phyloP scores from a whole-genome alignment of 2,797 vertebrate genomes.

The Prionace glauca region DNA sequence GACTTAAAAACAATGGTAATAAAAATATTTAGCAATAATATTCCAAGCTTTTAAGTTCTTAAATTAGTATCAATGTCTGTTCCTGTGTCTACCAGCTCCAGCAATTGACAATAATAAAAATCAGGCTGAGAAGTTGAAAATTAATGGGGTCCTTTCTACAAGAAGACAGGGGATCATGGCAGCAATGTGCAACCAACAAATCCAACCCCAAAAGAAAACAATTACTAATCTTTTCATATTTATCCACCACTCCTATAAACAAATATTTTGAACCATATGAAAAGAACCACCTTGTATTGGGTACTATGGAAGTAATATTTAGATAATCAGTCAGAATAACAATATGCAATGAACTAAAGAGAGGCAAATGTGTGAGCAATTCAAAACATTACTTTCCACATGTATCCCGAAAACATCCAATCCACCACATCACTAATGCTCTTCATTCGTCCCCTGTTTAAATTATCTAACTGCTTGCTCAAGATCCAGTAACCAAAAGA shows the following conservation, averaged over 20 bases:
- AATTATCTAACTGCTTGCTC: not conserved
- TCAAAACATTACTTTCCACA: not conserved
- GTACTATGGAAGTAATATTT: not conserved
- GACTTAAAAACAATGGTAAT: not conserved
- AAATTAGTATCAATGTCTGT: not conserved
- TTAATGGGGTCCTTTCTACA: not conserved
- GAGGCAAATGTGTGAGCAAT: not conserved
- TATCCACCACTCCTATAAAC: not conserved
- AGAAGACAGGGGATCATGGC: not conserved
- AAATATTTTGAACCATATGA: not conserved
- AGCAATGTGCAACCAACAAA: not conserved
- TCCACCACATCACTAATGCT: not conserved
- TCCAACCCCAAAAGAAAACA: not conserved
- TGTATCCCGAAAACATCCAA: not conserved
- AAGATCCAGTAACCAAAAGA: not conserved
- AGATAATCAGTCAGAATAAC: not conserved
- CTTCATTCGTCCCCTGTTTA: not conserved
- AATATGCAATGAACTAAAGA: not conserved
- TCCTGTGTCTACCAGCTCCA: not conserved
- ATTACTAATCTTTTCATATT: not conserved
- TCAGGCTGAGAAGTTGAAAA: not conserved
- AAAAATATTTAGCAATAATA: not conserved
- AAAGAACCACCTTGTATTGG: not conserved
- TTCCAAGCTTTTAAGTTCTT: not conserved
- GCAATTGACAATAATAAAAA: not conserved